Evolutionary conservation across 1,140 invertebrate genomes (phyloP).

Genomic region (Trichomalopsis sarcophagae): DNA sequence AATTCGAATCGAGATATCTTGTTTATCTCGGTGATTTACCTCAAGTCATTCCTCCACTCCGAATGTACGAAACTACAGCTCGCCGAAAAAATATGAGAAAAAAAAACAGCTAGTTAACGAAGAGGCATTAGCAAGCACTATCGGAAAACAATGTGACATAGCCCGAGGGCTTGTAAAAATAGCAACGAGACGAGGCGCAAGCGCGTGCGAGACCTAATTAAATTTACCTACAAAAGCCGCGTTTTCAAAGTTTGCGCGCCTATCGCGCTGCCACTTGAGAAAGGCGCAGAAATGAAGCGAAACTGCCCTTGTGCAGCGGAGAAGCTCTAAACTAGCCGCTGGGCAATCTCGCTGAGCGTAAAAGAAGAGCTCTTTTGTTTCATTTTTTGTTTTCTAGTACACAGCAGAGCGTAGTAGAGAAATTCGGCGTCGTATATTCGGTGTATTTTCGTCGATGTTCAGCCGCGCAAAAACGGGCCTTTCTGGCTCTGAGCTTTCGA

Average conservation of each 20-base stretch:
- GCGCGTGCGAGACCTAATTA: constrained; percentile 30
- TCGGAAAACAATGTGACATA: constrained; percentile 34
- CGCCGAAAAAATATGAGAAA: no score
- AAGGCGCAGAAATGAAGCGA: constrained; percentile 18
- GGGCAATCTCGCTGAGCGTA: not conserved
- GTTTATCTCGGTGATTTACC: no score
- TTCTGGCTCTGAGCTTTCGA: not conserved
- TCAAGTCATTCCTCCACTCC: no score
- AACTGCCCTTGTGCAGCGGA: not conserved
- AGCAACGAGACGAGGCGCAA: not conserved
- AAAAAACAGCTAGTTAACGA: no score
- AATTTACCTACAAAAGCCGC: constrained; percentile 38
- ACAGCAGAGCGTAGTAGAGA: no score
- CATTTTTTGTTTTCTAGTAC: not conserved
- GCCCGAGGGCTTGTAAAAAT: constrained; percentile 21
- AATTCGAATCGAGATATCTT: no score
- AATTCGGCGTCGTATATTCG: no score
- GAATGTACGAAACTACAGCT: no score
- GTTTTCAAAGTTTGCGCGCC: constrained; percentile 28
- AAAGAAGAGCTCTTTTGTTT: not conserved
- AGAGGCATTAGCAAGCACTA: constrained; percentile 4
- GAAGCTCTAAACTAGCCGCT: not conserved
- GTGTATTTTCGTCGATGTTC: no score
- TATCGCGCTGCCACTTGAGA: constrained; percentile 17
- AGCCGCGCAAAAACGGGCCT: not conserved